Evolutionary conservation across 2,113 vertebrate species (phyloP).

Genomic region (Xiphias gladius): DNA sequence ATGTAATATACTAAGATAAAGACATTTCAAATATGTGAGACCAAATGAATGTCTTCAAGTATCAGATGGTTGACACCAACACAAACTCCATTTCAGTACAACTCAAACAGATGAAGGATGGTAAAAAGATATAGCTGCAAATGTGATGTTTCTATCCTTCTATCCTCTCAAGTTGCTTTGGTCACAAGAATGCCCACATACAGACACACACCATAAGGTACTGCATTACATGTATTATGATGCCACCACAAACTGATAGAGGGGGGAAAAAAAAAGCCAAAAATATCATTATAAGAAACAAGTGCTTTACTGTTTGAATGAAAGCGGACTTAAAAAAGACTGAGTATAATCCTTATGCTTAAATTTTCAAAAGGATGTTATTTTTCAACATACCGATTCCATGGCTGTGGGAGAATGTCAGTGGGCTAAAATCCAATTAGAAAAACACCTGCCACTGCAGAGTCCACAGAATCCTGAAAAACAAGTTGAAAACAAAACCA

Average conservation of each 20-base stretch:
- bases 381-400: conserved; percentile 93
- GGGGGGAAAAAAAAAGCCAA: neutral
- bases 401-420: conserved; percentile 88
- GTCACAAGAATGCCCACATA: conserved; percentile 1
- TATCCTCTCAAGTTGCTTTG: neutral
- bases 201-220: neutral
- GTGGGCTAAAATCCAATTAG: conserved; percentile 88
- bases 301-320: neutral
- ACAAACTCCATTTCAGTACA: neutral
- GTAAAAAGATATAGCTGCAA: neutral
- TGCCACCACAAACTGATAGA: neutral
- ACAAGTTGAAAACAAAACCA: conserved; percentile 63
- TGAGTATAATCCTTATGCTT: neutral
- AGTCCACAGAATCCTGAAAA: conserved; percentile 87
- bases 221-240: neutral
- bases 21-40: neutral
- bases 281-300: conserved; percentile 1
- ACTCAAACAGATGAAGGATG: neutral
- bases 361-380: neutral
- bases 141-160: neutral
- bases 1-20: neutral
- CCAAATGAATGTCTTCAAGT: neutral
- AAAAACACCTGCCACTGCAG: conserved; percentile 77
- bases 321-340: neutral
- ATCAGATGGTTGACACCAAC: neutral